Base-by-base conservation (phyloP, 2,113 vertebrate species). In the Trochalopteron elliotii region DNA sequence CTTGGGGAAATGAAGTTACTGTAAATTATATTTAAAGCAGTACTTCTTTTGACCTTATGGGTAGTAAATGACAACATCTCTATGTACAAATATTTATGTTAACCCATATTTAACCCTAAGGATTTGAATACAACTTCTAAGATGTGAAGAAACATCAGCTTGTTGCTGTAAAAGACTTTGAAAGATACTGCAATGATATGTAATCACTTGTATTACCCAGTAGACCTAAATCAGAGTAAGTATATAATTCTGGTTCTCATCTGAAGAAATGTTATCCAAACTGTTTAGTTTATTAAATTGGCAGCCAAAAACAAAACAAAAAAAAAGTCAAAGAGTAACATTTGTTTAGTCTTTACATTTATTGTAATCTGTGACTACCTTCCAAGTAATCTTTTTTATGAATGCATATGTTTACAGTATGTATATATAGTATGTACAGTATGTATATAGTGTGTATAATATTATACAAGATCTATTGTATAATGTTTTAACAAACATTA, bases 71-170 rank as follows among this genome's bases (percentile, higher is more conserved):
- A 44, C 47, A 87, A 72, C 53, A 72, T 86, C 37, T 69, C 21
- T 83, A 69, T 52, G 40, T 56, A 57, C 52, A 93, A 87, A 95
- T 90, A 94, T 95, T 94, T 96, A 64, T 81, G 35, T 93, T 91
- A 82, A 82, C 55, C 18, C 61, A 4, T 90, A 31, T 87, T 85
- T 85, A 90, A 84, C 40, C 24, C 22, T 31, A n/a, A 85, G 53
- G 25, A 44, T 69, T 82, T 84, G n/a, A 94, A 57, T 60, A 56
- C 18, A 64, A 13, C 70, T 87, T 96, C 84, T 87, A 87, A 95
- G 61, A 79, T 24, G 12, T 49, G 18, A 81, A 64, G 67, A 87
- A 84, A 74, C 39, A 60, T 84, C 24, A 65, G 27, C 15, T 71
- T 84, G 12, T 47, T 37, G 22, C 5, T 83, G 10, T 80, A 69